Percentiles rank a stretch among this genome's conserved stretches.
phyloP scores from a whole-genome alignment of 1,140 invertebrate species.

The Drosophila teissieri region DNA sequence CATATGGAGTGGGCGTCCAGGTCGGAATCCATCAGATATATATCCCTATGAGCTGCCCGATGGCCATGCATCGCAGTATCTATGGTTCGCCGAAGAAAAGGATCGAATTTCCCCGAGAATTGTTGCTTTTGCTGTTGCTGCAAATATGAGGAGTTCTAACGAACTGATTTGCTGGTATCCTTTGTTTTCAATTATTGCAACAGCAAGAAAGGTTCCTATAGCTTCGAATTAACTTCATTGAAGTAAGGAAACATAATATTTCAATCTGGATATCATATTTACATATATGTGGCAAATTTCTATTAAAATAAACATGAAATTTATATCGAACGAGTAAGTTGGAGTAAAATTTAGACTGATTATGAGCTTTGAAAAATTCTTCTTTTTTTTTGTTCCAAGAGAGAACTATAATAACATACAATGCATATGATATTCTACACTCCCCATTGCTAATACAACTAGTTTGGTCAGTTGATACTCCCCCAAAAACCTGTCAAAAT shows the following conservation, averaged over 20 bases:
- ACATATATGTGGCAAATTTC: too few relatives aligned
- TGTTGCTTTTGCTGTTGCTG: conserved; percentile 2
- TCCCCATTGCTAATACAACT: neutral
- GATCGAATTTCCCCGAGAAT: conserved; percentile 16
- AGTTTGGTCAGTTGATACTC: neutral
- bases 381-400: too few relatives aligned
- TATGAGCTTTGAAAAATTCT: too few relatives aligned
- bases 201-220: neutral
- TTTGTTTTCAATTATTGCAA: neutral
- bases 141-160: neutral
- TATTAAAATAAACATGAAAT: too few relatives aligned
- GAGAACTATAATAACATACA: neutral
- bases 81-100: conserved; percentile 22
- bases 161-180: neutral
- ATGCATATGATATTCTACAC: neutral
- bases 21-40: conserved; percentile 20
- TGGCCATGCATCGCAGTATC: conserved; percentile 1
- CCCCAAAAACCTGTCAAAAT: neutral
- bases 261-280: too few relatives aligned
- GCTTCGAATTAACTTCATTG: neutral
- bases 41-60: conserved; percentile 28
- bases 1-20: conserved; percentile 7
- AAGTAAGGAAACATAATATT: neutral
- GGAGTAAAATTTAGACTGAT: too few relatives aligned
- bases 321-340: too few relatives aligned